Conservation (phyloP, 2,113 vertebrate species). For the Brienomyrus longianalis region DNA sequence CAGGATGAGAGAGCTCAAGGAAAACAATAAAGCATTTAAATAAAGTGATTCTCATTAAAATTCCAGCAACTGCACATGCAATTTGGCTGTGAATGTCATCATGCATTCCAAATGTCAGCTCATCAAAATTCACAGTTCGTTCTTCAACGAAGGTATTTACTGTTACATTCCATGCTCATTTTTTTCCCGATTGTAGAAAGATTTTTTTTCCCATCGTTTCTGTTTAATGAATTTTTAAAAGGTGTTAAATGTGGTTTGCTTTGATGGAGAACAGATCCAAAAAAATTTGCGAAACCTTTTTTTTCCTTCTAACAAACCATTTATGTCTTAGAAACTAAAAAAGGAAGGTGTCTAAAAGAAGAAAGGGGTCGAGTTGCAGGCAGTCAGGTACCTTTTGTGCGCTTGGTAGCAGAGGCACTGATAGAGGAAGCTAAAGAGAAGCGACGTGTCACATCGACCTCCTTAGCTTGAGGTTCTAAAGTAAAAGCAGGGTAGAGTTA, state of each 20-base stretch:
- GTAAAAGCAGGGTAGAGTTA: slow-evolving; percentile 24
- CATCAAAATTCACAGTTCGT: slow-evolving; percentile 46
- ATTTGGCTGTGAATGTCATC: slow-evolving; percentile 45
- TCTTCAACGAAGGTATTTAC: slow-evolving; percentile 26
- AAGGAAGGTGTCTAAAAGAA: background rate
- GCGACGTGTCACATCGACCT: slow-evolving; percentile 71
- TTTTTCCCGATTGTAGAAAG: slow-evolving; percentile 4
- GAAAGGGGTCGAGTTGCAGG: background rate
- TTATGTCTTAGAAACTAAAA: background rate
- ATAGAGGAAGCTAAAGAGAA: slow-evolving; percentile 84
- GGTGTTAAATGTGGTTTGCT: slow-evolving; percentile 21
- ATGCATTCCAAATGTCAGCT: slow-evolving; percentile 52
- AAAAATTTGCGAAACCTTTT: background rate
- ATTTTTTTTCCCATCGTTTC: slow-evolving; percentile 24
- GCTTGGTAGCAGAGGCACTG: slow-evolving; percentile 60
- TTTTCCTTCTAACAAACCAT: slow-evolving; percentile 2
- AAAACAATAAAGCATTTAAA: slow-evolving; percentile 24
- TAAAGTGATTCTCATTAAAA: slow-evolving; percentile 41
- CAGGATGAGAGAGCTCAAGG: slow-evolving; percentile 5
- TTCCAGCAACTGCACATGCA: slow-evolving; percentile 40
- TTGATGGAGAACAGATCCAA: slow-evolving; percentile 20
- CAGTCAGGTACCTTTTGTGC: slow-evolving; percentile 74
- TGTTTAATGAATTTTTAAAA: slow-evolving; percentile 37
- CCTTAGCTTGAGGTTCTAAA: slow-evolving; percentile 63
- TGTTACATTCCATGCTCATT: slow-evolving; percentile 1